Evolutionary conservation across 2,888 invertebrate genomes (phyloP).

Genomic region (Adineta ricciae): DNA sequence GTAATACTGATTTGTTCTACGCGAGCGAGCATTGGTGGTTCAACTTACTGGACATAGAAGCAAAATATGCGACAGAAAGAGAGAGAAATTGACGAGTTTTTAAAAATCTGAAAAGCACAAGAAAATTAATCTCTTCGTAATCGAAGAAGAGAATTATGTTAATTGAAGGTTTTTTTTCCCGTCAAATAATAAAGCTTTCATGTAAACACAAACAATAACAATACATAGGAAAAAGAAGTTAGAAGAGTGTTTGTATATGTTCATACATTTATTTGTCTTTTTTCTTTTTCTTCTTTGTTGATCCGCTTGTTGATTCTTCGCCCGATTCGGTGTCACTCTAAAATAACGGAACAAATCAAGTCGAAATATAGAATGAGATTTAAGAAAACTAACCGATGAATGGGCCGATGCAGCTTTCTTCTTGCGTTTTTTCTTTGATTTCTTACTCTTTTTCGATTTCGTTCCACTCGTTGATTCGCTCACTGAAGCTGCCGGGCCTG

Average conservation of each 20-base stretch:
- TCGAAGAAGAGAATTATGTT: not conserved
- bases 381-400: not conserved
- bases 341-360: not conserved
- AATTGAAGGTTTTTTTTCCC: not conserved
- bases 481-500: not conserved
- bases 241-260: not conserved
- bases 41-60: not conserved
- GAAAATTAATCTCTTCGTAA: not conserved
- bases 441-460: not conserved
- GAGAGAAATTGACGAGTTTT: not conserved
- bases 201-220: not conserved
- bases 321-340: not conserved
- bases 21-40: not conserved
- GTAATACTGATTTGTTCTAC: too few relatives aligned
- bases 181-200: not conserved
- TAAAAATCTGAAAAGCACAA: slow-evolving; percentile 13
- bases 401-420: not conserved
- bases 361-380: not conserved
- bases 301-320: not conserved
- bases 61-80: not conserved
- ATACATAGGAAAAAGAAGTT: not conserved
- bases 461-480: not conserved
- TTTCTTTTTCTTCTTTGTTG: slow-evolving; percentile 11
- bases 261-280: slow-evolving; percentile 11
- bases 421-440: slow-evolving; percentile 12